phyloP scores from a whole-genome alignment of 2,888 invertebrate genomes.

The Melanargia galathea region DNA sequence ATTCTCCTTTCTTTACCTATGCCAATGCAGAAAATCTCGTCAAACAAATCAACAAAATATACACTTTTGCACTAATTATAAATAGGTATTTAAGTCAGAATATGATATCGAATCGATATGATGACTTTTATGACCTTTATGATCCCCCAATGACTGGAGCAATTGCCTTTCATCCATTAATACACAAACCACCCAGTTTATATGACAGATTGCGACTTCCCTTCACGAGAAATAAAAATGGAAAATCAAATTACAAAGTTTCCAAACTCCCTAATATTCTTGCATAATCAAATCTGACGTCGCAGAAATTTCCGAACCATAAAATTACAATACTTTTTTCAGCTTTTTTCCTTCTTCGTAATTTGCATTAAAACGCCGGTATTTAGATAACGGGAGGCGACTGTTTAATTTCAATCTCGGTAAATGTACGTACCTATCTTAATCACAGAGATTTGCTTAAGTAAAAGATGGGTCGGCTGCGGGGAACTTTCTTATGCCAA shows the following conservation, averaged over 20 bases:
- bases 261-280: conserved; percentile 23
- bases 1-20: too few species aligned
- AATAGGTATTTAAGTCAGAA: too few species aligned
- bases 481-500: not conserved
- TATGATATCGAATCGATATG: too few species aligned
- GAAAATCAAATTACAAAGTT: conserved; percentile 20
- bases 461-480: not conserved
- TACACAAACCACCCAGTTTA: conserved; percentile 13
- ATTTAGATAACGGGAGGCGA: conserved; percentile 17
- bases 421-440: conserved; percentile 8
- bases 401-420: conserved; percentile 26
- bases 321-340: conserved; percentile 28
- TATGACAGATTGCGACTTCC: conserved; percentile 19
- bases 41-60: too few species aligned
- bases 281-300: conserved; percentile 26
- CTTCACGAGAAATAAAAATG: conserved; percentile 15
- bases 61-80: too few species aligned
- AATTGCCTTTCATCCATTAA: not conserved
- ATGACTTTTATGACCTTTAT: too few species aligned
- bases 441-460: not conserved
- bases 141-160: too few species aligned
- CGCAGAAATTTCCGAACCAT: conserved; percentile 19
- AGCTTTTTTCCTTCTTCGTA: conserved; percentile 14
- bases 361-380: conserved; percentile 25
- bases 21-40: too few species aligned